Conservation (phyloP, 2,797 vertebrate species). For the Acanthornis magna region DNA sequence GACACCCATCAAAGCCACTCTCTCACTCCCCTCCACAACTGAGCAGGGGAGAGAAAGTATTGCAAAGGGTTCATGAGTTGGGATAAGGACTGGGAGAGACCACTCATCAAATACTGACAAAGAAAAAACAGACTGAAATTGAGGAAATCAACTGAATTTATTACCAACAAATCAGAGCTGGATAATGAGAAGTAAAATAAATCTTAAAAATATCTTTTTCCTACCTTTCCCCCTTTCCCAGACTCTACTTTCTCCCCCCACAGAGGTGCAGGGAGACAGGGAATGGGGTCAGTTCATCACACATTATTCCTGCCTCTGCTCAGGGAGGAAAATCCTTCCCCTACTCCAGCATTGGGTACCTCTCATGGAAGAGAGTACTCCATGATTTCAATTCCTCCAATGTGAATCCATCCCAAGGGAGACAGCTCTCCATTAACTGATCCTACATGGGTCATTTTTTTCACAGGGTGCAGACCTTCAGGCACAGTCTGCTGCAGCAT, state of each 20-base stretch:
- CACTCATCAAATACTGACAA: background rate
- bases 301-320: background rate
- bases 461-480: background rate
- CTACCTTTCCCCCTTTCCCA: background rate
- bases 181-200: background rate
- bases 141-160: background rate
- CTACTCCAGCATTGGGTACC: background rate
- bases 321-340: background rate
- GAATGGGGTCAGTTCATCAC: background rate
- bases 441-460: background rate
- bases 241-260: rapidly evolving
- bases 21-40: background rate
- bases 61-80: rapidly evolving
- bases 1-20: background rate
- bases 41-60: background rate
- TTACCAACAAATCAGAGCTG: background rate
- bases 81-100: background rate
- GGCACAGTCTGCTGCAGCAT: background rate
- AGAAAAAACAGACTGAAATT: background rate
- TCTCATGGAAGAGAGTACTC: background rate
- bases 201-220: background rate
- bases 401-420: no score
- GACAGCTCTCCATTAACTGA: background rate
- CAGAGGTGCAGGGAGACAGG: background rate
- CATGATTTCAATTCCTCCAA: background rate